Base-by-base conservation (phyloP, 2,888 invertebrate species). In the Dione juno region DNA sequence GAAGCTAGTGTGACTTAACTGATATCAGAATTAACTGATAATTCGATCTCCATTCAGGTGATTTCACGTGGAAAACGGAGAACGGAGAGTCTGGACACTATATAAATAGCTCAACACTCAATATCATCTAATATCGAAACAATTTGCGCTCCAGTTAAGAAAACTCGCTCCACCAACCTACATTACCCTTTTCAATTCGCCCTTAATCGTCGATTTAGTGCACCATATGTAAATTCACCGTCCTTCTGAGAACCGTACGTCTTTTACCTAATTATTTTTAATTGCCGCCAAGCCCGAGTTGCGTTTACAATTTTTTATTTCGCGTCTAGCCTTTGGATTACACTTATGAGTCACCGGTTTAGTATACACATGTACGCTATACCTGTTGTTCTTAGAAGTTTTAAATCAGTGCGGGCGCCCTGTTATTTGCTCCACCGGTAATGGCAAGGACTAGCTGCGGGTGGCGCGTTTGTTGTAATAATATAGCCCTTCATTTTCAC, bases 191-290 rank as follows among this genome's bases (percentile, higher is more conserved):
- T 88, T 89, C 90, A 90, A 92, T 90, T 90, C 90, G 90, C 90
- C 88, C 87, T 86, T 90, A 92, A 92, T 92, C 91, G 89, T 80
- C 83, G 88, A 88, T 88, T 89, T 86, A 83, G 85, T 87, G 77
- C 85, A 86, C 87, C 92, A 88, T 90, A 92, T 92, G 92, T 92
- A 92, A 92, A 92, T 92, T 84, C 85, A 85, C 80, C 81, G 86
- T 88, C 92, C 92, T 93, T 93, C 92, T 86, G 83, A 91, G 92
- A 93, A 93, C 82, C 81, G 84, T 84, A 85, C 88, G 86, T 88
- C 87, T 88, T 86, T 80, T 87, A 57, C 90, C 92, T 92, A 92
- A 93, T 93, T 92, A 93, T 93, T 93, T 93, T 93, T 93, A 93
- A 93, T 93, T 93, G 92, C 92, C 89, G 87, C 89, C 84, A 88